phyloP scores from a whole-genome alignment of 2,888 invertebrate genomes.

The Chydorus sphaericus region DNA sequence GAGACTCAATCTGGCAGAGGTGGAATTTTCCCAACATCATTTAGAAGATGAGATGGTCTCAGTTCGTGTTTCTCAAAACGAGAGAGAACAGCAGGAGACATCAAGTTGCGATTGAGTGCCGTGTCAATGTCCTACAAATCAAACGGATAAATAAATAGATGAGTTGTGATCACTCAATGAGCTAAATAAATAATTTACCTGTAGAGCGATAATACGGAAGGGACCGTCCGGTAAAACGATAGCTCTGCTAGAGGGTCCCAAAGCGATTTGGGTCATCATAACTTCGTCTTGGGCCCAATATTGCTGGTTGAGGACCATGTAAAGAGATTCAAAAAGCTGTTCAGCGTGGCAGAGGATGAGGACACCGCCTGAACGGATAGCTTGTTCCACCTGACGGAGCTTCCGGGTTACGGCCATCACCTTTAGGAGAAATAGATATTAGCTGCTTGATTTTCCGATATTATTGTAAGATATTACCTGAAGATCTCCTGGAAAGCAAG shows the following conservation, averaged over 20 bases:
- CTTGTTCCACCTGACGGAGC: conserved; percentile 7
- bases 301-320: conserved; percentile 10
- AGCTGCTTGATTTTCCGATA: no score
- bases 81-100: conserved; percentile 5
- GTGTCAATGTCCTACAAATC: background rate
- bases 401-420: conserved; percentile 6
- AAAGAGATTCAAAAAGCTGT: conserved; percentile 7
- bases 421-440: no score
- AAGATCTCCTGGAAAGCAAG: conserved; percentile 7
- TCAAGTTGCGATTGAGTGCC: background rate
- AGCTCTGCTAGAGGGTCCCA: conserved; percentile 1
- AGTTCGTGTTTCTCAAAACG: conserved; percentile 9
- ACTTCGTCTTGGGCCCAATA: conserved; percentile 9
- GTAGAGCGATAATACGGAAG: conserved; percentile 7
- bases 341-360: conserved; percentile 9
- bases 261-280: conserved; percentile 6
- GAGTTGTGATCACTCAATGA: no score
- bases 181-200: no score
- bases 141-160: no score
- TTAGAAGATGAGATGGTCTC: background rate
- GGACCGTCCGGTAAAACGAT: conserved; percentile 6
- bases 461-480: no score
- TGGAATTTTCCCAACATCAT: background rate
- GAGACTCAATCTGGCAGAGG: background rate
- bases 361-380: conserved; percentile 4